These are phyloP conservation scores for Dascyllus trimaculatus DNA, from an alignment of 2,113 vertebrate species.

Conservation along the genomic window DNA sequence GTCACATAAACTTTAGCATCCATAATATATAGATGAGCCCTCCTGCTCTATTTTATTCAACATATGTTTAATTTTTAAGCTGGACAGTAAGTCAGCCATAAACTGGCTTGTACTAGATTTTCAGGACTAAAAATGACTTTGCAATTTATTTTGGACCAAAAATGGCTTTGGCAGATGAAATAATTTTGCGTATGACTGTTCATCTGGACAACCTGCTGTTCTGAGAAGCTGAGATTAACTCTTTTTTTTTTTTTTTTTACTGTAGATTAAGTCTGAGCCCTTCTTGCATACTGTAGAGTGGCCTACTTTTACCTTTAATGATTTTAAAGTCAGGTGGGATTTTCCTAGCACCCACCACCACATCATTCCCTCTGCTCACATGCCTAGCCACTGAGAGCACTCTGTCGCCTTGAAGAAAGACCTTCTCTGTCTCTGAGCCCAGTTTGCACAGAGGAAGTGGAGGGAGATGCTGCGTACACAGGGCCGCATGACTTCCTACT, in stretches of 20 bases:
- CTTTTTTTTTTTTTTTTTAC: no score
- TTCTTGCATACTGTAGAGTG: not conserved
- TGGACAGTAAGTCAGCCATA: not conserved
- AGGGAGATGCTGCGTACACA: constrained; percentile 41
- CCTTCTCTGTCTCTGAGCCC: constrained; percentile 53
- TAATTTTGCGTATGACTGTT: not conserved
- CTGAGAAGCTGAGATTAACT: not conserved
- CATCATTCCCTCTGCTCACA: not conserved
- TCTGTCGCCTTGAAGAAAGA: constrained; percentile 59
- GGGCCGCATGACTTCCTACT: constrained; percentile 65
- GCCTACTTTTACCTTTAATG: constrained; percentile 10
- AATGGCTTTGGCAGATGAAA: not conserved
- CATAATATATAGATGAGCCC: no score
- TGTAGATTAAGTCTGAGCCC: not conserved
- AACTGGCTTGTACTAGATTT: not conserved
- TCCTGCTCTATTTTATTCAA: no score
- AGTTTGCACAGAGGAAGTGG: constrained; percentile 48
- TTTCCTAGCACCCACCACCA: constrained; percentile 6
- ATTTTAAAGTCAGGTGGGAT: constrained; percentile 18
- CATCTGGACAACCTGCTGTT: not conserved
- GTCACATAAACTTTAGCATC: no score
- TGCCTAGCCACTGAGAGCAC: constrained; percentile 8
- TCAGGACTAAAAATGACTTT: not conserved
- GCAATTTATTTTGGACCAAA: not conserved
- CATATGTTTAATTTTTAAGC: not conserved